Evolutionary conservation across 2,888 invertebrate species (phyloP), one percentile per base, ranked within the genome.

Genomic region (Scrobipalpa costella): DNA sequence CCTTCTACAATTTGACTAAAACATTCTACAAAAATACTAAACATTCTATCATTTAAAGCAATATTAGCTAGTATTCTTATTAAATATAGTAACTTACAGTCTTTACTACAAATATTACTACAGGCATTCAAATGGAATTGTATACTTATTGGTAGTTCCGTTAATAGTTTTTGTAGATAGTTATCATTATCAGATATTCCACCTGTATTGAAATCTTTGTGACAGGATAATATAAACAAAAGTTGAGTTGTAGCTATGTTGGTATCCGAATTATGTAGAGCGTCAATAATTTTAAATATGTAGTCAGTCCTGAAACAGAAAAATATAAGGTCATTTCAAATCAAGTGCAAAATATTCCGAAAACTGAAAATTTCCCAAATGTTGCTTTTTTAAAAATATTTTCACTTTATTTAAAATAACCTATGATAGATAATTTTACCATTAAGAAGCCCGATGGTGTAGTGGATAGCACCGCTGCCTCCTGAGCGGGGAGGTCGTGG

Each of bases 151-250:
- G 66, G 58, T 7, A 82, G 47, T 2, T 71, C 60, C 11, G 75
- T 63, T 49, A 85, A 44, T 15, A 80, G 58, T 69, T 74, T 80
- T 9, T 67, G 57, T 0, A 79, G 1, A 6, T 79, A 69, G 21
- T n/a, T n/a, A n/a, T n/a, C n/a, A n/a, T 72, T 71, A 52, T 75
- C 70, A 0, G 75, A 65, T n/a, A 62, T 17, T 3, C 80, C 21
- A 1, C 70, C 61, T 0, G 67, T 19, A 17, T 17, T 64, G 67
- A 87, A 88, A 27, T 79, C 66, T 0, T 66, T 64, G 66, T 88
- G 86, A 64, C 89, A 89, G 0, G 88, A 86, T 0, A 88, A 57
- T 2, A 80, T 72, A 73, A 81, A 90, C 5, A 85, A 73, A 0
- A 90, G 75, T 1, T 78, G 79, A 2, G 73, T 63, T 13, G 80